Conservation (phyloP, 2,113 vertebrate species). For the Chamaea fasciata region DNA sequence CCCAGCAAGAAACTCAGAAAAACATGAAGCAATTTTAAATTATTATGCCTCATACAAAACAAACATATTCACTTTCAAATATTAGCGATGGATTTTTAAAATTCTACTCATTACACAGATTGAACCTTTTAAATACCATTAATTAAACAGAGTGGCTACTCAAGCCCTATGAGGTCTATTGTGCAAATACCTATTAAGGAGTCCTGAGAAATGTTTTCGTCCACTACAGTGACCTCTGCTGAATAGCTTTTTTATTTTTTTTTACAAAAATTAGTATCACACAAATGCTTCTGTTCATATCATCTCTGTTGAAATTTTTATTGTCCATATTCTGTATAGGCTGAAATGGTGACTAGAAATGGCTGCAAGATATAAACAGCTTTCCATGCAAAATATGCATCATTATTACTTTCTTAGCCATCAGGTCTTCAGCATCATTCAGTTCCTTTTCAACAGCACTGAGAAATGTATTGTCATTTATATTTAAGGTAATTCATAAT, state of each 20-base stretch:
- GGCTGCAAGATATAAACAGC: neutral
- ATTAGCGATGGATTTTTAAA: neutral
- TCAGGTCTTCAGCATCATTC: neutral
- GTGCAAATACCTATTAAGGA: neutral
- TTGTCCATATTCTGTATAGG: neutral
- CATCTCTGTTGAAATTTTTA: neutral
- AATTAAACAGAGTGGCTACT: neutral
- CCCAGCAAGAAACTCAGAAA: neutral
- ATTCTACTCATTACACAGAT: neutral
- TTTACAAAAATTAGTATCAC: neutral
- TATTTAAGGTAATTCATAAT: neutral
- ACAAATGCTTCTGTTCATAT: neutral
- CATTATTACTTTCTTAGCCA: neutral
- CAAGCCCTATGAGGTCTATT: neutral
- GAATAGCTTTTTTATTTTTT: neutral
- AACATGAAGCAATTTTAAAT: neutral
- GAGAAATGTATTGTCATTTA: neutral
- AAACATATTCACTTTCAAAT: neutral
- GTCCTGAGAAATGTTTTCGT: neutral
- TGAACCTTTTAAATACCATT: neutral
- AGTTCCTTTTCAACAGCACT: neutral
- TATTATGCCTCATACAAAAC: neutral
- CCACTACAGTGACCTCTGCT: neutral
- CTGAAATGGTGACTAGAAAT: neutral
- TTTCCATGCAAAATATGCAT: neutral